Conservation (phyloP, 2,888 invertebrate genomes). For the Tricholauxania praeusta region DNA sequence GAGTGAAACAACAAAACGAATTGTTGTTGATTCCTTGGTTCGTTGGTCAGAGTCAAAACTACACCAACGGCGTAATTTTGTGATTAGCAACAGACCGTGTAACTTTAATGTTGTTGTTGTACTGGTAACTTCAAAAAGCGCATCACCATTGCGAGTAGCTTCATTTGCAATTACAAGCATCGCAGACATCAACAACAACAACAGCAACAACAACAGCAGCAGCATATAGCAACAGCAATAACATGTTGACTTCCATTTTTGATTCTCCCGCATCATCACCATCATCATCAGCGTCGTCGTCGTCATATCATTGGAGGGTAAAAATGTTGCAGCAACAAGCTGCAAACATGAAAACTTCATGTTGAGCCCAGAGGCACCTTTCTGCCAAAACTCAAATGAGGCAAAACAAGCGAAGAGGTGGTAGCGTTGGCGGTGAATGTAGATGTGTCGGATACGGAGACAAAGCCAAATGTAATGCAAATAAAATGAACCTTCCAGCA, state of each 20-base stretch:
- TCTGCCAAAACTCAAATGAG: conserved; percentile 8
- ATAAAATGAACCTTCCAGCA: conserved; percentile 38
- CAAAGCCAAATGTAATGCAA: conserved; percentile 38
- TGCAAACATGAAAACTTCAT: conserved; percentile 39
- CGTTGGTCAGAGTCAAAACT: no score
- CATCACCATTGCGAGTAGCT: conserved; percentile 1
- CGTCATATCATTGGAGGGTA: background rate
- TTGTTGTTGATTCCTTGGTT: no score
- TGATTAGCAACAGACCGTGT: conserved; percentile 1
- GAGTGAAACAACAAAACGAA: no score
- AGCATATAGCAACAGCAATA: background rate
- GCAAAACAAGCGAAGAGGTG: conserved; percentile 5
- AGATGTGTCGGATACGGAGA: conserved; percentile 7
- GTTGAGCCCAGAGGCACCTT: conserved; percentile 36
- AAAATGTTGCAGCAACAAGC: conserved; percentile 33
- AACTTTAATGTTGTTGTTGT: conserved; percentile 19
- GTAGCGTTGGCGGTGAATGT: conserved; percentile 4
- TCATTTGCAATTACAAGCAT: conserved; percentile 7
- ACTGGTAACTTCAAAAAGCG: background rate
- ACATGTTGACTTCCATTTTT: conserved; percentile 19
- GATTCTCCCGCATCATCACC: background rate
- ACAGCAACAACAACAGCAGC: background rate
- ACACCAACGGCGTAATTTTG: background rate
- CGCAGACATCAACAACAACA: conserved; percentile 7
- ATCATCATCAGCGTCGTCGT: background rate